These are phyloP conservation scores for Colletes collaris DNA, from an alignment of 2,888 invertebrate species.

Conservation along the genomic window DNA sequence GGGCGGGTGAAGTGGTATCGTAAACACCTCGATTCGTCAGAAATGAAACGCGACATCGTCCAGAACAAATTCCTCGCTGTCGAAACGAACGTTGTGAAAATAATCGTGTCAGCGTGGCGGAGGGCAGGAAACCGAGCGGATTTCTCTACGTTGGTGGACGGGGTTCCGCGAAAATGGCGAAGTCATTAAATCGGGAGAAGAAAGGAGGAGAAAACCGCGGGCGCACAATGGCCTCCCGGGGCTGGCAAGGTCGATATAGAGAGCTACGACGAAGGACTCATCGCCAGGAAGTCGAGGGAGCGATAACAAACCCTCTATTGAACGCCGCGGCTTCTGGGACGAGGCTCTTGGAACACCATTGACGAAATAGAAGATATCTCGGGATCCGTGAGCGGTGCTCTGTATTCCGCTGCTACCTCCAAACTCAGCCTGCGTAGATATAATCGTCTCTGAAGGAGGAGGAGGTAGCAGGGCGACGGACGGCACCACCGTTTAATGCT, in stretches of 20 bases:
- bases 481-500: constrained; percentile 57
- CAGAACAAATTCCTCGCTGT: constrained; percentile 9
- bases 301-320: constrained; percentile 68
- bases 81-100: not conserved
- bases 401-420: constrained; percentile 31
- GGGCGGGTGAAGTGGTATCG: too few relatives aligned
- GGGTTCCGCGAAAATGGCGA: constrained; percentile 13
- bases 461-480: not conserved
- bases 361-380: constrained; percentile 64
- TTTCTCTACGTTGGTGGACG: not conserved
- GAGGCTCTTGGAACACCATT: constrained; percentile 59
- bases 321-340: constrained; percentile 43
- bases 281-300: constrained; percentile 49
- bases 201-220: constrained; percentile 57
- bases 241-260: constrained; percentile 44
- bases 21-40: constrained; percentile 17
- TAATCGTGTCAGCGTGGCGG: not conserved
- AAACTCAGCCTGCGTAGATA: constrained; percentile 35
- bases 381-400: constrained; percentile 36
- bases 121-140: not conserved
- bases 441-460: constrained; percentile 21
- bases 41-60: constrained; percentile 20
- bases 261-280: constrained; percentile 44
- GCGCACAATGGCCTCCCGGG: constrained; percentile 50
- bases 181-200: constrained; percentile 58